A percentile compares a stretch with the other conserved stretches of the same genome.
Evolutionary conservation across 92 coral and sea anemone species (phyloP).

Genomic region (Zoanthus sociatus): DNA sequence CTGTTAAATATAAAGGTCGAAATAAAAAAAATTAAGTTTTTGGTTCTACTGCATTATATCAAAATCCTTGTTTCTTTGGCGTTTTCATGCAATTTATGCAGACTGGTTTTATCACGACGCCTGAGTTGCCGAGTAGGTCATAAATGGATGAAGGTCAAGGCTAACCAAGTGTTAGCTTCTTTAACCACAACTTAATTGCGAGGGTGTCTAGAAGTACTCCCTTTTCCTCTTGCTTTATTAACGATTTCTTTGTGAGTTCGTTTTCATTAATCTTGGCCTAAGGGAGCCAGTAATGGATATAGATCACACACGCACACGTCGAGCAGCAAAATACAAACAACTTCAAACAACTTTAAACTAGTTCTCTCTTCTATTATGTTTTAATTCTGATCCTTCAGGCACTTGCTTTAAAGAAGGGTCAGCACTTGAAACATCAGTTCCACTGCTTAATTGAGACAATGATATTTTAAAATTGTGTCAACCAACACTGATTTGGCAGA

Average conservation of each 20-base stretch:
- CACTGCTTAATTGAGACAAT: no score
- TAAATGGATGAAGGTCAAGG: neutral
- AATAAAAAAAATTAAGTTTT: neutral
- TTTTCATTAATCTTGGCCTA: neutral
- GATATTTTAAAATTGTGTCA: no score
- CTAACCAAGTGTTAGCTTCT: neutral
- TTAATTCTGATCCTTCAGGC: no score
- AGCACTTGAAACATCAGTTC: no score
- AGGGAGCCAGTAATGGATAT: neutral
- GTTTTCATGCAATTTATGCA: neutral
- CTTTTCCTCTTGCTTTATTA: neutral
- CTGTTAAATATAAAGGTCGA: neutral
- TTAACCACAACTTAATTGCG: neutral
- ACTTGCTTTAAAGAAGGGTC: no score
- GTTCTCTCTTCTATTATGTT: no score
- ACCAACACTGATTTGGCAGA: no score
- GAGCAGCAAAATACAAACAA: neutral
- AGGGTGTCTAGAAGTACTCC: neutral
- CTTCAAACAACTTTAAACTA: no score
- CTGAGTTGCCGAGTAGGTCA: neutral
- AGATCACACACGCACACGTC: neutral
- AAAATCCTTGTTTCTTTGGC: no score
- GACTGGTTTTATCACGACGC: neutral
- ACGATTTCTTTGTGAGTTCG: neutral
- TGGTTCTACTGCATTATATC: neutral